phyloP scores from a whole-genome alignment of 2,888 invertebrate genomes.

The Ctenicera cuprea region DNA sequence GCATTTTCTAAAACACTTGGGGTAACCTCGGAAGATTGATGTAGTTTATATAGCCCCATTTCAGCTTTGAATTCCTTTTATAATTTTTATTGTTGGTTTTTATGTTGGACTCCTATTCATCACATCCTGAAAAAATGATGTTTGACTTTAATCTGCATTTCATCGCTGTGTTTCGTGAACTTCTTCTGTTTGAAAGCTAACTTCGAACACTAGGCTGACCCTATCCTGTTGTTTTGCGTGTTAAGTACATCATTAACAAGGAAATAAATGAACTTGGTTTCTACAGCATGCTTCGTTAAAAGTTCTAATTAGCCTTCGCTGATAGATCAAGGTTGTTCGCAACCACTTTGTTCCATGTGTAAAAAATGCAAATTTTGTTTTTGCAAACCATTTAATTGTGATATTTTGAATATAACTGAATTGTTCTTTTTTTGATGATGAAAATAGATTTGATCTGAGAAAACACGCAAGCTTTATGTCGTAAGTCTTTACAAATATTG shows the following conservation, averaged over 20 bases:
- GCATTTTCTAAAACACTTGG: no score
- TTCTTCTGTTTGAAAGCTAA: constrained; percentile 30
- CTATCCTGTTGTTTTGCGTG: constrained; percentile 45
- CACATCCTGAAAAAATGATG: constrained; percentile 19
- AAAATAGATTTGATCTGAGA: no score
- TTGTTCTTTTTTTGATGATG: no score
- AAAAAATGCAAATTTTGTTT: constrained; percentile 1
- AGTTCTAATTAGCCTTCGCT: constrained; percentile 35
- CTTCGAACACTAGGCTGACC: constrained; percentile 30
- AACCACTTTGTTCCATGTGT: neutral
- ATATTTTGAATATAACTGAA: no score
- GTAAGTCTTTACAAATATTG: no score
- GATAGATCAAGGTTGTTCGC: constrained; percentile 19
- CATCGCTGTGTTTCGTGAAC: constrained; percentile 36
- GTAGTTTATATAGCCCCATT: no score
- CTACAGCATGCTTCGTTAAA: constrained; percentile 21
- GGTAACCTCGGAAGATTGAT: no score
- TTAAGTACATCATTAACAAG: constrained; percentile 40
- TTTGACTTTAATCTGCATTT: constrained; percentile 32
- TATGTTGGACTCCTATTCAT: constrained; percentile 8
- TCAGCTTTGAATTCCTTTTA: neutral
- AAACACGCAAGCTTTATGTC: no score
- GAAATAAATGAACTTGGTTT: constrained; percentile 44
- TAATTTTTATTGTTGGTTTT: constrained; percentile 5
- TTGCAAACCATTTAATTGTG: no score